A percentile compares a stretch with the other conserved stretches of the same genome.
These are phyloP conservation scores for Panopea generosa DNA, from an alignment of 2,888 invertebrate species.

Conservation along the genomic window DNA sequence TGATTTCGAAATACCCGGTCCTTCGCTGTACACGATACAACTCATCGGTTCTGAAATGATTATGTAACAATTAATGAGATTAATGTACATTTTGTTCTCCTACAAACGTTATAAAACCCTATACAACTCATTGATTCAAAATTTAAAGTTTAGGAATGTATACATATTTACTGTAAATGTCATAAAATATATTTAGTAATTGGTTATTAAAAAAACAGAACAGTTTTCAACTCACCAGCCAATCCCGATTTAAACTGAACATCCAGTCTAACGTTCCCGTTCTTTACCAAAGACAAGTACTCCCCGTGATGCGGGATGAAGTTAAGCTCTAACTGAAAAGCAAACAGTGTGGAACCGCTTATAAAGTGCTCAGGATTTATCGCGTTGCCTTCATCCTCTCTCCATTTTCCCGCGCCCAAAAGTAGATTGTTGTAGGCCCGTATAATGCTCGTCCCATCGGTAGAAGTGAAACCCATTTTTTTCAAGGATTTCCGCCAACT, in stretches of 20 bases:
- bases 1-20: constrained; percentile 8
- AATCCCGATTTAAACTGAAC: constrained; percentile 4
- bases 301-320: constrained; percentile 19
- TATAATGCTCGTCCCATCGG: constrained; percentile 6
- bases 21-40: constrained; percentile 6
- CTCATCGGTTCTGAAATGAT: constrained; percentile 5
- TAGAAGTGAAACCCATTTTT: constrained; percentile 20
- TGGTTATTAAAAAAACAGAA: background rate
- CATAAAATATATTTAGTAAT: too few relatives aligned
- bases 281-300: constrained; percentile 16
- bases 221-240: background rate
- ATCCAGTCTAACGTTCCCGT: constrained; percentile 7
- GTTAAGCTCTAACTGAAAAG: constrained; percentile 18
- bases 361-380: constrained; percentile 6
- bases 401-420: constrained; percentile 27
- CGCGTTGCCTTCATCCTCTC: constrained; percentile 22
- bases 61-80: background rate
- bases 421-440: constrained; percentile 34
- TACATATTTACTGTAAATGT: too few relatives aligned
- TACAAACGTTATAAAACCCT: too few relatives aligned
- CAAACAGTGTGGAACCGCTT: constrained; percentile 14
- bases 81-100: too few relatives aligned
- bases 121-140: too few relatives aligned
- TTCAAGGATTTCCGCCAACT: constrained; percentile 29
- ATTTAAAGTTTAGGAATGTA: too few relatives aligned